Conservation (phyloP, 2,113 vertebrate species). For the Martes martes region DNA sequence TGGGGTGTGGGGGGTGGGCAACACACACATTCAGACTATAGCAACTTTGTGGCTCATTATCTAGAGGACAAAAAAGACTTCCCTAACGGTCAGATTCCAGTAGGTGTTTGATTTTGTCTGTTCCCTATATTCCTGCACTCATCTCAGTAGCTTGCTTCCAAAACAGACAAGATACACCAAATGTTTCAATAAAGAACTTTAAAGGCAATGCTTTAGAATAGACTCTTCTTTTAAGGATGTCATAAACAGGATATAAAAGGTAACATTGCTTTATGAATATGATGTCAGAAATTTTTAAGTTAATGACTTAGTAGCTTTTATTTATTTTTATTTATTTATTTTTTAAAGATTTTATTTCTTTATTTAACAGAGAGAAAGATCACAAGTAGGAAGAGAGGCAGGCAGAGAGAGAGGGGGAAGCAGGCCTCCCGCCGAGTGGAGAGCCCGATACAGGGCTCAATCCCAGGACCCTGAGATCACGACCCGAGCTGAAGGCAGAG, state of each 20-base stretch:
- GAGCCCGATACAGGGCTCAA: no score
- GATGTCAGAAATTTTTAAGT: neutral
- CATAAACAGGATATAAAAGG: neutral
- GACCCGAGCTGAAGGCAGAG: no score
- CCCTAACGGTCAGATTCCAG: neutral
- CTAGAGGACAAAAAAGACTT: neutral
- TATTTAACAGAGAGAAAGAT: no score
- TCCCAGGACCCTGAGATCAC: no score
- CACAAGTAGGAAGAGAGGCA: no score
- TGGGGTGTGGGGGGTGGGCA: no score
- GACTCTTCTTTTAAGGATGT: slow-evolving; percentile 4
- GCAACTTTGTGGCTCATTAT: neutral
- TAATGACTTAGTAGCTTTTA: neutral
- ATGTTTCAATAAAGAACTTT: neutral
- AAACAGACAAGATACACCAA: neutral
- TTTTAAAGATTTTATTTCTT: no score
- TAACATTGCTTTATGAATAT: neutral
- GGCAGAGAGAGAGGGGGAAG: no score
- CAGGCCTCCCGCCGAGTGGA: no score
- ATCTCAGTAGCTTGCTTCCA: neutral
- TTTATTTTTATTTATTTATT: no score
- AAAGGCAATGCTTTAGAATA: neutral
- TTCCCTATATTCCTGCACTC: neutral
- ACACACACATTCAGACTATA: neutral
- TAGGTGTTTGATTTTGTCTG: neutral